phyloP scores from a whole-genome alignment of 2,113 vertebrate species.

The Pygathrix nemaeus region DNA sequence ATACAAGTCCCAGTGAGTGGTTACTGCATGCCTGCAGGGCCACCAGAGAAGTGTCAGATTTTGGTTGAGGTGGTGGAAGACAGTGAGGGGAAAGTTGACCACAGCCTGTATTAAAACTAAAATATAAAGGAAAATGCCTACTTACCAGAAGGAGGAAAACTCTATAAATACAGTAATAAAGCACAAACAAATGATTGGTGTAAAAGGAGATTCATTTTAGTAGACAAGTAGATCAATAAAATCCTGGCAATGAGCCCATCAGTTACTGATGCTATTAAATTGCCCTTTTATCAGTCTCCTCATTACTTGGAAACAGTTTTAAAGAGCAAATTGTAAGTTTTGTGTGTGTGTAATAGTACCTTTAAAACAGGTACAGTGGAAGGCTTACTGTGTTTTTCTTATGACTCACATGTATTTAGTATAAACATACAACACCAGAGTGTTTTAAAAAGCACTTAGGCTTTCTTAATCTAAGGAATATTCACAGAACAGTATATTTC shows the following conservation, averaged over 20 bases:
- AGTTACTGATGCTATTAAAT: conserved; percentile 32
- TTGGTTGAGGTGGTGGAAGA: not conserved
- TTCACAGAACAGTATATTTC: not conserved
- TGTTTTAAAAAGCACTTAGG: not conserved
- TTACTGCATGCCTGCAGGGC: not conserved
- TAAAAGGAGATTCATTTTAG: conserved; percentile 32
- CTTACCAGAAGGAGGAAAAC: not conserved
- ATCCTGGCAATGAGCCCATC: not conserved
- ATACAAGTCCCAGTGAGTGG: not conserved
- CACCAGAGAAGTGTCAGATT: not conserved
- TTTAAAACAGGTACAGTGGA: not conserved
- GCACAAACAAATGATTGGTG: not conserved
- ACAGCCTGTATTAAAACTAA: not conserved
- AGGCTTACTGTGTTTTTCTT: not conserved
- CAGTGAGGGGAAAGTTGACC: not conserved
- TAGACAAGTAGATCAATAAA: not conserved
- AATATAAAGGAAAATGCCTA: not conserved
- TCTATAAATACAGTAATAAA: not conserved
- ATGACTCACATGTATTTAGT: not conserved
- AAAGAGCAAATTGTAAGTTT: not conserved
- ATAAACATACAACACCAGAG: not conserved
- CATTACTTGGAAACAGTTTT: conserved; percentile 1
- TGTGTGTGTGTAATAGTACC: not conserved
- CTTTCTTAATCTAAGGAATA: not conserved
- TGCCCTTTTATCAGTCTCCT: not conserved